A percentile compares a stretch with the other conserved stretches of the same genome.
Evolutionary conservation across 2,888 invertebrate genomes (phyloP).

Genomic region (Nasonovia ribisnigri): DNA sequence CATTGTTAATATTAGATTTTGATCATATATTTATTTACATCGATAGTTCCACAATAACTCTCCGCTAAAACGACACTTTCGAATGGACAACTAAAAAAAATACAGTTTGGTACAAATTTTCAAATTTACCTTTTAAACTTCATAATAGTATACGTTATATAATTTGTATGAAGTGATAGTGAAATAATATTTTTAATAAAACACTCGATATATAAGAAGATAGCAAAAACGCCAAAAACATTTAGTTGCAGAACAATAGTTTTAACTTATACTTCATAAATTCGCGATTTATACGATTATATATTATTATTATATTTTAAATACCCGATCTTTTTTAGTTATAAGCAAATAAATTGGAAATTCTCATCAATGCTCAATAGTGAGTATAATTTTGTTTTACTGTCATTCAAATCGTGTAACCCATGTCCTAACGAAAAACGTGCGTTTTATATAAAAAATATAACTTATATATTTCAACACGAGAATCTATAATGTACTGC

Average conservation of each 20-base stretch:
- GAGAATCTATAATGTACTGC: not conserved
- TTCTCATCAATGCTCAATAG: not conserved
- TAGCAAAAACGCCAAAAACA: not conserved
- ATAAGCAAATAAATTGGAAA: not conserved
- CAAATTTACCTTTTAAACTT: not conserved
- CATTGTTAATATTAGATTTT: not conserved
- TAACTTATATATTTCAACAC: conserved; percentile 31
- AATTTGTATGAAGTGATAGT: not conserved
- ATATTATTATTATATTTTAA: not conserved
- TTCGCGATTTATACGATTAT: not conserved
- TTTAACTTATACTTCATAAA: not conserved
- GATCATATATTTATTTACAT: not conserved
- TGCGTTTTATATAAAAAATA: no score
- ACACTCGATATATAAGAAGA: not conserved
- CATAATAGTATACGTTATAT: not conserved
- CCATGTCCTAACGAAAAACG: not conserved
- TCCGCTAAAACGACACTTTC: not conserved
- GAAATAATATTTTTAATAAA: not conserved
- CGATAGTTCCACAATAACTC: not conserved
- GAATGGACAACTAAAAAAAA: not conserved
- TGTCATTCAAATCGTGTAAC: not conserved
- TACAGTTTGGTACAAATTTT: not conserved
- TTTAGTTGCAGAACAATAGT: not conserved
- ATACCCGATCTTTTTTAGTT: not conserved
- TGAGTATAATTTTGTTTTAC: not conserved